Conservation (phyloP, 1,140 invertebrate species). For the Diabrotica undecimpunctata region DNA sequence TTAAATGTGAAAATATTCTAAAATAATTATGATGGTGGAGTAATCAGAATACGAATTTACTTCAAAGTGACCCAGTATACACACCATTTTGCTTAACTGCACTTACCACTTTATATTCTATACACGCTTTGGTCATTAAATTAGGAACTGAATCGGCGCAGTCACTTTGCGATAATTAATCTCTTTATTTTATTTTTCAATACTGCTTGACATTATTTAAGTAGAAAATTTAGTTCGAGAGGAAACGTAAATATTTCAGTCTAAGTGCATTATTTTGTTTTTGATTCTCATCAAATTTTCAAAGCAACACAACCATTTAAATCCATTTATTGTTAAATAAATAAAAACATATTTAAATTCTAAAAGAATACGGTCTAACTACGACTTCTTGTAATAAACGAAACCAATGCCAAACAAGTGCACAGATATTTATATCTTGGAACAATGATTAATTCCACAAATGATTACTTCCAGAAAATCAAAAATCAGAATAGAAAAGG, state of each 20-base stretch:
- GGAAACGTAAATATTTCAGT: background rate
- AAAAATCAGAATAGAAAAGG: no score
- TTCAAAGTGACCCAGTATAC: no score
- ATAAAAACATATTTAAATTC: no score
- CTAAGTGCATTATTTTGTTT: background rate
- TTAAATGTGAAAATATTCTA: no score
- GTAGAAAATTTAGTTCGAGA: background rate
- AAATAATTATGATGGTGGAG: no score
- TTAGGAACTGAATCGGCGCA: background rate
- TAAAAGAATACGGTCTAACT: no score
- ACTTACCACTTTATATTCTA: background rate
- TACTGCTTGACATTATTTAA: background rate
- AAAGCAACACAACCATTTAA: background rate
- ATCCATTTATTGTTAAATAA: background rate
- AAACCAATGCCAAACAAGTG: no score
- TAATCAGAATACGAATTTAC: no score
- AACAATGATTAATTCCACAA: no score
- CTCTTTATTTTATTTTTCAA: constrained; percentile 1
- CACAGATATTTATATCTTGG: no score
- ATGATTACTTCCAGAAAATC: no score
- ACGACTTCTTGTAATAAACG: no score
- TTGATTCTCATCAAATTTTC: background rate
- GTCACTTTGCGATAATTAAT: background rate
- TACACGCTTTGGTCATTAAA: background rate
- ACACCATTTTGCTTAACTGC: background rate